phyloP scores from a whole-genome alignment of 2,113 vertebrate species.

The Microtus ochrogaster region DNA sequence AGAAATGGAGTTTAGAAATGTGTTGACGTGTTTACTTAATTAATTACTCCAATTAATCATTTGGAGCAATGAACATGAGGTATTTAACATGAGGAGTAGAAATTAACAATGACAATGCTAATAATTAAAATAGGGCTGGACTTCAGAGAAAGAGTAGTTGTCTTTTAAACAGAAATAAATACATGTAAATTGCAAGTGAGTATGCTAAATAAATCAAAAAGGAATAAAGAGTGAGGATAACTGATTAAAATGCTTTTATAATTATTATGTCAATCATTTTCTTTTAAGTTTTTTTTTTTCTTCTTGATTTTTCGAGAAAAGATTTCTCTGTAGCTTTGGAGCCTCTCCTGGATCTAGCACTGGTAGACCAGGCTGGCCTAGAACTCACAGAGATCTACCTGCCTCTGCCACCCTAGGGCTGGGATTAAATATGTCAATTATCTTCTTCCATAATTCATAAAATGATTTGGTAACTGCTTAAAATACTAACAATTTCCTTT shows the following conservation, averaged over 20 bases:
- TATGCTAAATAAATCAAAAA: background rate
- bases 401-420: too few relatives aligned
- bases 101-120: background rate
- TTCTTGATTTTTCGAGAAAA: too few relatives aligned
- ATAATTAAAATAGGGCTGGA: background rate
- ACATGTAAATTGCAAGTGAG: background rate
- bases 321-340: too few relatives aligned
- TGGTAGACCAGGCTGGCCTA: too few relatives aligned
- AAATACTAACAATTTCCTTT: background rate
- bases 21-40: background rate
- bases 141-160: background rate
- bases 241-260: background rate
- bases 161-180: background rate
- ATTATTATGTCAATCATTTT: background rate
- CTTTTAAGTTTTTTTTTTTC: too few relatives aligned
- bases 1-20: rapidly evolving
- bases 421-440: background rate
- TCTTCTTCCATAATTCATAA: background rate
- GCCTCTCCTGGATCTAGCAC: too few relatives aligned
- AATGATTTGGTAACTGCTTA: background rate
- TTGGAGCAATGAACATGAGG: background rate
- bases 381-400: too few relatives aligned
- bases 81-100: background rate
- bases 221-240: background rate
- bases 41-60: background rate